Percentiles rank a stretch among this genome's conserved stretches.
Conservation (phyloP, 2,113 vertebrate species). For the Tachuris rubrigastra region DNA sequence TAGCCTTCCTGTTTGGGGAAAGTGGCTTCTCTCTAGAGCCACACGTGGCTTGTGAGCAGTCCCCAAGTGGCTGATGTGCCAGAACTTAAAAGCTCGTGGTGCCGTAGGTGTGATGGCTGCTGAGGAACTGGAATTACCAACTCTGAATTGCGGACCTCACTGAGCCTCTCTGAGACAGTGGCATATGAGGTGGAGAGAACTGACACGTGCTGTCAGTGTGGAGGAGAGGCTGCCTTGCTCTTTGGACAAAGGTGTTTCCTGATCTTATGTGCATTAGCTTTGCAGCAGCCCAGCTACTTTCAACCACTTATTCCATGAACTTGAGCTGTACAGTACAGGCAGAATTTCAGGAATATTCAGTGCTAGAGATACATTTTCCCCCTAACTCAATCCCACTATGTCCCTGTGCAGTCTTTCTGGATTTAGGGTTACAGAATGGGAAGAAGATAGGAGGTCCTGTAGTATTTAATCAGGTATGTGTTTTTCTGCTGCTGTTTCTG, state of each 20-base stretch:
- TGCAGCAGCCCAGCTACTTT: neutral
- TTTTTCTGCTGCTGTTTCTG: neutral
- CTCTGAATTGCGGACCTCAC: neutral
- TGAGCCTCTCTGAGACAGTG: neutral
- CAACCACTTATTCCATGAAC: too few relatives aligned
- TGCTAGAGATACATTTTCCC: neutral
- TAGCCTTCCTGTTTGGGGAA: neutral
- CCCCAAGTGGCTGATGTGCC: neutral
- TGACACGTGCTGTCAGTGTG: neutral
- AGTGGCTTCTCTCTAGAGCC: neutral
- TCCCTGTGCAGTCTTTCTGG: rapidly evolving
- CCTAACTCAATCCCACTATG: neutral
- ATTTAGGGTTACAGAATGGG: neutral
- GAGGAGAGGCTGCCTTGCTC: neutral
- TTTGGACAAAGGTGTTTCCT: too few relatives aligned
- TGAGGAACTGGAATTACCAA: neutral
- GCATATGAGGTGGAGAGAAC: neutral
- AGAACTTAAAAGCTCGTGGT: neutral
- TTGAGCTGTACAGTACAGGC: neutral
- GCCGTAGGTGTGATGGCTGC: neutral
- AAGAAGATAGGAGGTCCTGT: neutral
- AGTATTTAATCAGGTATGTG: neutral
- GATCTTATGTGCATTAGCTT: neutral
- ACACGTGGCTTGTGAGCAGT: neutral
- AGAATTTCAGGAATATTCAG: neutral